Conservation (phyloP, 2,113 vertebrate species). For the Bujurquina vittata region DNA sequence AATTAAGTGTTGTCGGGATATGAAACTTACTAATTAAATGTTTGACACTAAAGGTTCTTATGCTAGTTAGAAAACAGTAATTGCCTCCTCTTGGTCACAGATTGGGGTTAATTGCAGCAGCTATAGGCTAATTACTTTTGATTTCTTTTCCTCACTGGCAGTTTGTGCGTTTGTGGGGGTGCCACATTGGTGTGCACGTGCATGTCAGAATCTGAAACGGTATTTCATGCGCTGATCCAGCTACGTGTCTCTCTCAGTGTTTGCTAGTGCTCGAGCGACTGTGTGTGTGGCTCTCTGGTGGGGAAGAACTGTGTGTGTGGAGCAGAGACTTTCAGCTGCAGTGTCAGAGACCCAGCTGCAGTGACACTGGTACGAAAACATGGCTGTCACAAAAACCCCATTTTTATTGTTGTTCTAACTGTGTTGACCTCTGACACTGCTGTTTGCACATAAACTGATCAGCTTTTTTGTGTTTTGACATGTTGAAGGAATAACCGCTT, state of each 20-base stretch:
- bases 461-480: neutral
- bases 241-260: constrained; percentile 80
- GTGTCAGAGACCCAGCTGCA: constrained; percentile 86
- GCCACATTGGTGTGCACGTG: constrained; percentile 64
- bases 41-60: constrained; percentile 11
- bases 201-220: constrained; percentile 22
- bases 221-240: constrained; percentile 19
- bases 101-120: constrained; percentile 47
- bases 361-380: constrained; percentile 86
- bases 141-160: constrained; percentile 61
- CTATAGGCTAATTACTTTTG: constrained; percentile 27
- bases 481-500: constrained; percentile 84
- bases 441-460: constrained; percentile 15
- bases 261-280: constrained; percentile 88
- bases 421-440: neutral
- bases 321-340: constrained; percentile 88
- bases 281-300: constrained; percentile 90
- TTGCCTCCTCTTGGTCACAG: constrained; percentile 6
- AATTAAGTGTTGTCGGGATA: neutral
- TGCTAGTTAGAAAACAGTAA: constrained; percentile 13
- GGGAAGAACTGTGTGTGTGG: constrained; percentile 92
- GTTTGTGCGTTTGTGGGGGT: constrained; percentile 74
- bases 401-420: neutral
- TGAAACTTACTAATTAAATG: constrained; percentile 10
- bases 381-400: neutral